Evolutionary conservation across 2,797 vertebrate species (phyloP), one percentile per base, ranked within the genome.

Genomic region (Sebastes matsubarae): DNA sequence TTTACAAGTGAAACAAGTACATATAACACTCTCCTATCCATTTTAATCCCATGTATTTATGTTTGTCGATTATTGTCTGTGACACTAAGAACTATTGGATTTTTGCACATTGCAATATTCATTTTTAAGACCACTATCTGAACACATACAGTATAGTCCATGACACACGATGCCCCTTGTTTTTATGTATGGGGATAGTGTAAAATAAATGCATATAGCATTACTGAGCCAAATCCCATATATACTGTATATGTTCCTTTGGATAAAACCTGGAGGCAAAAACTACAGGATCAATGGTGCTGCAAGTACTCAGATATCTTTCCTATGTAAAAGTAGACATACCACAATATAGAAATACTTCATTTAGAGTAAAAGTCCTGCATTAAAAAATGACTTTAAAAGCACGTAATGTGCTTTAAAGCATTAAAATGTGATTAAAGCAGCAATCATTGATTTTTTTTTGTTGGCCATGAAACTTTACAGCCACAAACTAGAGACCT

Each of bases 1-100:
- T 79, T 81, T 52, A 54, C 50, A 79, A 83, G 63, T 76, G 63
- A 87, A 46, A 25, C 5, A 42, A 42, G 13, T 42, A 72, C 46
- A 82, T 74, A 59, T 22, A 71, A 57, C 67, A 68, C 30, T 42
- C 29, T 32, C 64, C 69, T 68, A 9, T 16, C 69, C 65, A 29
- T 59, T 72, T 69, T 52, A 64, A 79, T 64, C 65, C 58, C 20
- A 63, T 54, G 52, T 22, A 54, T 42, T 58, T 3, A 27, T 72
- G 25, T 32, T 36, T 71, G n/a, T 55, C 6, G 9, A 12, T 75
- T 68, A 57, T 72, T 65, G 18, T 12, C 60, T 0, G 14, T 58
- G 54, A 81, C 72, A 55, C 69, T 30, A 52, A 72, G 30, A 80
- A 46, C 25, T 55, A 60, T 36, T 77, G 67, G 55, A 38, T 70